phyloP scores from a whole-genome alignment of 2,113 vertebrate genomes.

The Ahaetulla prasina region DNA sequence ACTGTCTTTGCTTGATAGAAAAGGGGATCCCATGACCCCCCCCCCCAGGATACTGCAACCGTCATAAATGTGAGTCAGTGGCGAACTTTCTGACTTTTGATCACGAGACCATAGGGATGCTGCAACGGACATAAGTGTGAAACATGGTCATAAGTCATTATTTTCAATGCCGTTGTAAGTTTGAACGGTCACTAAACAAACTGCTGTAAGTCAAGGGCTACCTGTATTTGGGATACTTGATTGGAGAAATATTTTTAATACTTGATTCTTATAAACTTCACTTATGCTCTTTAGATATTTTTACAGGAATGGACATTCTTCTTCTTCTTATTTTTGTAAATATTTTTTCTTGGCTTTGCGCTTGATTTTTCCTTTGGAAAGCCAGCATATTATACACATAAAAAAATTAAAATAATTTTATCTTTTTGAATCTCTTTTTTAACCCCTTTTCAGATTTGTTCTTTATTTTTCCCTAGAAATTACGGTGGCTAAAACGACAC shows the following conservation, averaged over 20 bases:
- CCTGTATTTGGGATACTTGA: background rate
- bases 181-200: background rate
- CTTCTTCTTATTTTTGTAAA: background rate
- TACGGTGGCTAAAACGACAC: fast-evolving
- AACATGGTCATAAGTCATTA: background rate
- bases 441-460: background rate
- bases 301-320: background rate
- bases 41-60: background rate
- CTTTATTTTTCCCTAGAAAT: background rate
- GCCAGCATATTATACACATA: background rate
- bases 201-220: background rate
- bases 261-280: background rate
- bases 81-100: background rate
- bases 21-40: background rate
- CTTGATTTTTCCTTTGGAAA: background rate
- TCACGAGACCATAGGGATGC: background rate
- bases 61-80: background rate
- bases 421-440: background rate
- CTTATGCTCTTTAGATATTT: background rate
- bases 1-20: background rate
- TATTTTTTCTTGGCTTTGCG: background rate
- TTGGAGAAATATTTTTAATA: background rate
- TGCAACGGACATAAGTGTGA: fast-evolving
- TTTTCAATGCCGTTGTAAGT: background rate
- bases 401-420: background rate